Evolutionary conservation across 2,113 vertebrate genomes (phyloP).

Genomic region (Gallinago paraguaiae): DNA sequence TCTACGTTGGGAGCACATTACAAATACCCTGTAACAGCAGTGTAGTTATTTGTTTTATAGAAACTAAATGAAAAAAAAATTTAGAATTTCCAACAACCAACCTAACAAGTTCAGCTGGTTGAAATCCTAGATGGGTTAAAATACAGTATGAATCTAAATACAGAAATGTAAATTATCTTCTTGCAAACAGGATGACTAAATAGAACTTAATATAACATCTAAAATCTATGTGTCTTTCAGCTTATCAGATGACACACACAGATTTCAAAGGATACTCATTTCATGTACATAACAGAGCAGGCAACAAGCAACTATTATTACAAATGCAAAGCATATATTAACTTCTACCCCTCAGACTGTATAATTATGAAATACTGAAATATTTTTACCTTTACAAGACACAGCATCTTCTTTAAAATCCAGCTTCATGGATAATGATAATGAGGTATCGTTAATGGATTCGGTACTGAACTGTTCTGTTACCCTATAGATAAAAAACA

Average conservation of each 20-base stretch:
- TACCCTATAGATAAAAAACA: not conserved
- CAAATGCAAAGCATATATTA: not conserved
- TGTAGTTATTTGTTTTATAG: not conserved
- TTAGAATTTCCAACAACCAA: not conserved
- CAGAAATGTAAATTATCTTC: not conserved
- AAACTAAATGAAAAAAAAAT: not conserved
- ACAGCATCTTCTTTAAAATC: not conserved
- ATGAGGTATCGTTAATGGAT: not conserved
- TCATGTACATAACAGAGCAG: not conserved
- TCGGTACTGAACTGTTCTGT: not conserved
- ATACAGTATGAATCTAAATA: not conserved
- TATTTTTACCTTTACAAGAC: conserved; percentile 21
- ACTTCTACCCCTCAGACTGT: not conserved
- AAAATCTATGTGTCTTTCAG: not conserved
- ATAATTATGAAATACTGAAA: not conserved
- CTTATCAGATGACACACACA: not conserved
- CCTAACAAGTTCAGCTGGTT: not conserved
- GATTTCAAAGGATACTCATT: not conserved
- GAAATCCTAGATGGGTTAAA: not conserved
- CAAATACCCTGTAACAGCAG: not conserved
- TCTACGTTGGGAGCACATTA: not conserved
- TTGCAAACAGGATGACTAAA: not conserved
- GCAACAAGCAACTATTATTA: not conserved
- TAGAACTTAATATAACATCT: not conserved
- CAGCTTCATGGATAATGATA: not conserved